phyloP scores from a whole-genome alignment of 2,888 invertebrate genomes.

The Cylloceria caligata region DNA sequence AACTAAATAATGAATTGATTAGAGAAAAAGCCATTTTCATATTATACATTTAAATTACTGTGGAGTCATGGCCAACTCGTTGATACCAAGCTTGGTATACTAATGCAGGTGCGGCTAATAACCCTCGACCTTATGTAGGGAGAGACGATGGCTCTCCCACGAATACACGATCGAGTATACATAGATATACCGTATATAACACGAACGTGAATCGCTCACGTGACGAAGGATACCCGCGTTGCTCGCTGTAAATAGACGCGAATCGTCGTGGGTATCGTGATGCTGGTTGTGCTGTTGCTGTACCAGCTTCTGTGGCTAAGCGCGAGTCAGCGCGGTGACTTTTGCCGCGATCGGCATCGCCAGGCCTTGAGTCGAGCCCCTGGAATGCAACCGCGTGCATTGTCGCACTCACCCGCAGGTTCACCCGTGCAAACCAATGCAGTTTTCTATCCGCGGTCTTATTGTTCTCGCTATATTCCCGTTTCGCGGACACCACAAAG shows the following conservation, averaged over 20 bases:
- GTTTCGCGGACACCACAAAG: constrained; percentile 48
- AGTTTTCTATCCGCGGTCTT: constrained; percentile 12
- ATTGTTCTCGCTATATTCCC: constrained; percentile 57
- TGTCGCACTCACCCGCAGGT: constrained; percentile 66
- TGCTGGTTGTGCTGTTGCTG: constrained; percentile 5
- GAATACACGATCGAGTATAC: constrained; percentile 31
- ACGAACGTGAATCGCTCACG: constrained; percentile 64
- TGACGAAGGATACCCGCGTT: constrained; percentile 58
- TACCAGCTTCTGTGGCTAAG: constrained; percentile 35
- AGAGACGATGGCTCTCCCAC: constrained; percentile 58
- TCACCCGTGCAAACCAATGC: constrained; percentile 36
- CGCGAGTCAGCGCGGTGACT: constrained; percentile 46
- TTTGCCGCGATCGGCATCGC: constrained; percentile 63
- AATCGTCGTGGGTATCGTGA: constrained; percentile 62
- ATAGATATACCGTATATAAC: constrained; percentile 29
- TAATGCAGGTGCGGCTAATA: constrained; percentile 63
- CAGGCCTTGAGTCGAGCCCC: constrained; percentile 79
- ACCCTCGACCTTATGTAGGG: constrained; percentile 60
- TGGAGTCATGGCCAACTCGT: constrained; percentile 2
- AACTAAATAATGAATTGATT: constrained; percentile 1
- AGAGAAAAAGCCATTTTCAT: not conserved
- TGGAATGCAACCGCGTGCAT: constrained; percentile 78
- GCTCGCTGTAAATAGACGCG: constrained; percentile 53
- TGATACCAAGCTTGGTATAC: constrained; percentile 10
- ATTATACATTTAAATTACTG: constrained; percentile 1